Conservation (phyloP, 2,888 invertebrate species). For the Choristoneura rosaceana region DNA sequence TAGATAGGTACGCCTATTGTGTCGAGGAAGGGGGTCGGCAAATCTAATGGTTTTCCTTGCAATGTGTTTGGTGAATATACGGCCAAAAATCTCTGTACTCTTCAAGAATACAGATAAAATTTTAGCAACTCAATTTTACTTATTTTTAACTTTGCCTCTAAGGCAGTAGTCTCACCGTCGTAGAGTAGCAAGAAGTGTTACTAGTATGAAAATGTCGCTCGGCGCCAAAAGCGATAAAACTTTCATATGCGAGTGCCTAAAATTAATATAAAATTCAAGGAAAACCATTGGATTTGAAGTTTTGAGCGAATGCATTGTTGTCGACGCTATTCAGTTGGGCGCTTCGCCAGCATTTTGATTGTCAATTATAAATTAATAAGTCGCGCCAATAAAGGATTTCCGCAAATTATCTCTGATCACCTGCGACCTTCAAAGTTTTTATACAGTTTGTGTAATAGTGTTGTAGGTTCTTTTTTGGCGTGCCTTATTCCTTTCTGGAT, state of each 20-base stretch:
- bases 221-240: no score
- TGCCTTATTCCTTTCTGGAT: background rate
- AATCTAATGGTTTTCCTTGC: background rate
- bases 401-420: no score
- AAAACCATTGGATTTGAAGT: background rate
- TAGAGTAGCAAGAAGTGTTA: no score
- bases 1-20: constrained; percentile 26
- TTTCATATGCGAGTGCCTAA: background rate
- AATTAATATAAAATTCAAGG: background rate
- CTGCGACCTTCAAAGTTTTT: no score
- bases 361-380: constrained; percentile 13
- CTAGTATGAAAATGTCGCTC: no score
- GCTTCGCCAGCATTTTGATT: constrained; percentile 65
- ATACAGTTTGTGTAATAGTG: background rate
- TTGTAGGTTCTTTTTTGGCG: background rate
- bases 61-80: background rate
- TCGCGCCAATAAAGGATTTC: background rate
- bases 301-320: constrained; percentile 47
- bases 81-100: constrained; percentile 25
- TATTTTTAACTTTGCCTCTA: constrained; percentile 9
- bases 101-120: constrained; percentile 8
- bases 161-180: background rate
- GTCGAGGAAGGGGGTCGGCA: constrained; percentile 20
- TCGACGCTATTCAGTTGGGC: constrained; percentile 82
- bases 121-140: background rate